Percentiles rank a stretch among this genome's conserved stretches.
Conservation (phyloP, 2,888 invertebrate species). For the Synergus japonicus region DNA sequence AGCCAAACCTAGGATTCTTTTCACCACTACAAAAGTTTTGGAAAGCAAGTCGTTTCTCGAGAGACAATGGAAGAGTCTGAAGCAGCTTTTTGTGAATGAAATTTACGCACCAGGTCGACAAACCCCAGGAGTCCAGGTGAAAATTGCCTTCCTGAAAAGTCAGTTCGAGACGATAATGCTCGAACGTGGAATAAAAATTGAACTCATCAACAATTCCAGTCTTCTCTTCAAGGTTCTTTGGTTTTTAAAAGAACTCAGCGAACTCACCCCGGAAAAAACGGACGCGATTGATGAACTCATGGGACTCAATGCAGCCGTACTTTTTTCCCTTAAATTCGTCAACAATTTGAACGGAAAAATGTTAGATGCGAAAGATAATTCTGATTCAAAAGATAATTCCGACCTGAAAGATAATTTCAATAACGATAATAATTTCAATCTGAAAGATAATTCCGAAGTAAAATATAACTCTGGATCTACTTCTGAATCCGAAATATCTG, state of each 20-base stretch:
- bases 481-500: not conserved
- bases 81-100: conserved; percentile 66
- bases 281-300: not conserved
- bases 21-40: not conserved
- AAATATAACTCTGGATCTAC: not conserved
- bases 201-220: conserved; percentile 47
- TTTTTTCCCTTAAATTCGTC: not conserved
- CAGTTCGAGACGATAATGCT: conserved; percentile 62
- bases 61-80: conserved; percentile 66
- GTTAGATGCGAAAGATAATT: too few relatives aligned
- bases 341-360: too few relatives aligned
- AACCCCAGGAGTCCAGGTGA: conserved; percentile 58
- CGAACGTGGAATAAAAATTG: conserved; percentile 55
- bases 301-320: not conserved
- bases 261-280: conserved; percentile 57
- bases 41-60: conserved; percentile 56
- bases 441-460: not conserved
- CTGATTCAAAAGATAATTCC: not conserved
- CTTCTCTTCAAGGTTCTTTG: conserved; percentile 61
- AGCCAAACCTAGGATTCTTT: conserved; percentile 3
- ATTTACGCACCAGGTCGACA: conserved; percentile 61
- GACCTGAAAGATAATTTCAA: not conserved
- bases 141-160: conserved; percentile 57
- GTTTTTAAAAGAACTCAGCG: conserved; percentile 68
- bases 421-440: not conserved